Evolutionary conservation across 2,888 invertebrate species (phyloP), one percentile per base, ranked within the genome.

Genomic region (Stramonita haemastoma): DNA sequence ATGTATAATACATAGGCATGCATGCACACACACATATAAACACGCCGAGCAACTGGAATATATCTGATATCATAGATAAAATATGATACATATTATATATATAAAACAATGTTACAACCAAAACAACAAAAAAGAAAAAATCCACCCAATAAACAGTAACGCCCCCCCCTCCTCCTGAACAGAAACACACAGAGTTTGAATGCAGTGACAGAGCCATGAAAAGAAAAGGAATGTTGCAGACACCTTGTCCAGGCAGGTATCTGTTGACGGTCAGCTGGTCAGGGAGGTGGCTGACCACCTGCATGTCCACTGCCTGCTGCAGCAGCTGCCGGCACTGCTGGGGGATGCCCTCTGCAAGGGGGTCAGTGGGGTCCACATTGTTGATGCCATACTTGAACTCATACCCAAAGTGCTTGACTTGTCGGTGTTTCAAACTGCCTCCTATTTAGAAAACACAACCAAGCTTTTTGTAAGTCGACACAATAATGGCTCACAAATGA

Each of bases 331-430:
- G 95, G 96, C 98, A 98, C 92, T 97, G 97, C 6, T 95, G 91
- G 0, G 99, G 99, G 93, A 99, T 97, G 79, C 96, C 96, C 84
- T 97, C 96, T 0, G 96, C 93, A 26, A 96, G 96, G 0, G 98
- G 98, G 87, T 96, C 96, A 89, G 97, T 96, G 89, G 97, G 96
- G 95, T 99, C 97, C 0, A 99, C 98, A 96, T 98, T 98, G 96
- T 99, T 99, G 46, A 97, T 97, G 86, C 97, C 97, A 96, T 99
- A 99, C 91, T 97, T 96, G 96, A 99, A 99, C 95, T 98, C 98
- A 96, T 97, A 99, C 0, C 99, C 99, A 96, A 97, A 99, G 96
- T 99, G 99, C 95, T 97, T 97, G 0, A 99, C 99, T 96, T 97
- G 97, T 73, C 99, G 96, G 95, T 98, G 97, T 95, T 98, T 99